Evolutionary conservation across 2,797 vertebrate species (phyloP), one percentile per base, ranked within the genome.

Genomic region (Channallabes apus): DNA sequence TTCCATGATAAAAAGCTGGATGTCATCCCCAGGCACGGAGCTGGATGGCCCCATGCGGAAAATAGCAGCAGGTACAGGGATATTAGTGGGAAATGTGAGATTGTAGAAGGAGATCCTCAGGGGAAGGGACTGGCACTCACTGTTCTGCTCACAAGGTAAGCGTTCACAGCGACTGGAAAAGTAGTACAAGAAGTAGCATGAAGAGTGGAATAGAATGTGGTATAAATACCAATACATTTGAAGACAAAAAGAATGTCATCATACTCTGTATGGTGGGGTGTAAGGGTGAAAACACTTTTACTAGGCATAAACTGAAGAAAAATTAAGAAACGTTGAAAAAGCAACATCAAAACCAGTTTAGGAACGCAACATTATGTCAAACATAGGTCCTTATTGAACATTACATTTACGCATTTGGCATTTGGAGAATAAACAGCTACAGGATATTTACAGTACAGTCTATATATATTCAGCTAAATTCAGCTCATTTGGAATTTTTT

Each of bases 81-180:
- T 94, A 95, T 96, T 96, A 95, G 94, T 95, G 78, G 97, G 96
- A 91, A 98, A 96, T 93, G 96, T 96, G 92, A 98, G 94, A 92
- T 96, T 96, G 95, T 97, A 96, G 96, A 96, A 95, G 94, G 96
- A 97, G 95, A 98, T 96, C 95, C 96, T 95, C 94, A 97, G 93
- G 80, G 97, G 97, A 92, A 97, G 96, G 89, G 90, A 93, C 92
- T 94, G 93, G 94, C 97, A 98, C 88, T 96, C 95, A 84, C 3
- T 90, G 90, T 90, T 95, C 91, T 96, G 96, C 94, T 95, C 95
- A 94, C 97, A 98, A 94, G 96, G 94, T 93, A 97, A 94, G 93
- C 96, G 96, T 89, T 98, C 96, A 86, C 97, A 99, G 95, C 91
- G 96, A 94, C 97, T 99, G 96, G 18, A 83, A 59, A 86, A 4